These are phyloP conservation scores for Dicycla oo DNA, from an alignment of 2,888 invertebrate genomes.

Conservation along the genomic window DNA sequence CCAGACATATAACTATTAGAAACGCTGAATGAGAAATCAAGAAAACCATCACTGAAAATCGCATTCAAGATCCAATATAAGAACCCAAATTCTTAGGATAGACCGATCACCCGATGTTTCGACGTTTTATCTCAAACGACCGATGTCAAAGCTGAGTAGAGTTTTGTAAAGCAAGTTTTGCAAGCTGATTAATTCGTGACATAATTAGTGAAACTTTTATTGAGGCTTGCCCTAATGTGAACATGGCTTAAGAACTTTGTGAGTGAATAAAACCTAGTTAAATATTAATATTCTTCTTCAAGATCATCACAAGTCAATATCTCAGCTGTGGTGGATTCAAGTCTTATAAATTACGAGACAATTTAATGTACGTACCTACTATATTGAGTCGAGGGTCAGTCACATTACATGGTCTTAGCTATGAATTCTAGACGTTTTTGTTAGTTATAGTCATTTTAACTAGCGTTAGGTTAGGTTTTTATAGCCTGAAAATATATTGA, in stretches of 20 bases:
- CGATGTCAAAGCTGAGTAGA: background rate
- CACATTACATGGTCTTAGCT: background rate
- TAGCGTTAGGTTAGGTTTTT: too few relatives aligned
- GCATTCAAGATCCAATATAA: background rate
- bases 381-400: slow-evolving; percentile 31
- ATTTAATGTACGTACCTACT: background rate
- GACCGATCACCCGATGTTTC: background rate
- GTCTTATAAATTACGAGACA: background rate
- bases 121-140: background rate
- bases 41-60: background rate
- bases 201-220: background rate
- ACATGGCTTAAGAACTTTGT: background rate
- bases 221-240: background rate
- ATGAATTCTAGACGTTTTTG: slow-evolving; percentile 16
- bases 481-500: background rate
- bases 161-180: background rate
- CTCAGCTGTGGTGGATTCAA: background rate
- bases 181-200: too few relatives aligned
- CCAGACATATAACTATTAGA: background rate
- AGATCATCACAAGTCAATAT: background rate
- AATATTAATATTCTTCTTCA: background rate
- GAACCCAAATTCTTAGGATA: background rate
- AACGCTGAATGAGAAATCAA: background rate
- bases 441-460: background rate
- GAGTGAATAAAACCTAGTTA: background rate